phyloP scores from a whole-genome alignment of 2,113 vertebrate genomes.

The Eulacestoma nigropectus region DNA sequence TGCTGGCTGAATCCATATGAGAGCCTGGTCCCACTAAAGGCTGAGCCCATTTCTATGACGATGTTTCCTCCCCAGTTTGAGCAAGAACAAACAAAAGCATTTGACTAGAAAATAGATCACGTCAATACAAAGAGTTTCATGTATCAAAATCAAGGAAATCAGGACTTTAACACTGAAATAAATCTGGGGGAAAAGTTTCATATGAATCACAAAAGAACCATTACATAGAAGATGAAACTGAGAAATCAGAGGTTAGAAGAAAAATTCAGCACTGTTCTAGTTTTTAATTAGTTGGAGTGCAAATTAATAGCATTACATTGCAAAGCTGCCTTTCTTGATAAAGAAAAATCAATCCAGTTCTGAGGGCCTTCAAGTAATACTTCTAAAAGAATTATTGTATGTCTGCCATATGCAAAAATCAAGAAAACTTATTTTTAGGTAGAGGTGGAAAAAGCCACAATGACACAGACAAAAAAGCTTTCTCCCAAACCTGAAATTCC shows the following conservation, averaged over 20 bases:
- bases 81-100: not conserved
- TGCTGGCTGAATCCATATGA: accelerated
- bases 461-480: not conserved
- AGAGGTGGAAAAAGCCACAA: not conserved
- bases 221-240: not conserved
- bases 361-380: not conserved
- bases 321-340: not conserved
- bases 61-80: not conserved
- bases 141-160: not conserved
- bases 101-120: not conserved
- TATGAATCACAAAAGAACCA: not conserved
- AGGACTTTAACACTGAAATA: not conserved
- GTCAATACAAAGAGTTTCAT: not conserved
- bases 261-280: not conserved
- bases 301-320: not conserved
- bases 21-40: not conserved
- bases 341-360: not conserved
- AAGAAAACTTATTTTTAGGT: not conserved
- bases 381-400: not conserved
- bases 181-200: not conserved
- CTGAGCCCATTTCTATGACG: not conserved
- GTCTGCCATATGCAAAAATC: not conserved
- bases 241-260: not conserved
- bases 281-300: not conserved
- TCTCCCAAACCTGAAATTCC: not conserved